Evolutionary conservation across 2,113 vertebrate species (phyloP), one percentile per base, ranked within the genome.

Genomic region (Zonotrichia leucophrys): DNA sequence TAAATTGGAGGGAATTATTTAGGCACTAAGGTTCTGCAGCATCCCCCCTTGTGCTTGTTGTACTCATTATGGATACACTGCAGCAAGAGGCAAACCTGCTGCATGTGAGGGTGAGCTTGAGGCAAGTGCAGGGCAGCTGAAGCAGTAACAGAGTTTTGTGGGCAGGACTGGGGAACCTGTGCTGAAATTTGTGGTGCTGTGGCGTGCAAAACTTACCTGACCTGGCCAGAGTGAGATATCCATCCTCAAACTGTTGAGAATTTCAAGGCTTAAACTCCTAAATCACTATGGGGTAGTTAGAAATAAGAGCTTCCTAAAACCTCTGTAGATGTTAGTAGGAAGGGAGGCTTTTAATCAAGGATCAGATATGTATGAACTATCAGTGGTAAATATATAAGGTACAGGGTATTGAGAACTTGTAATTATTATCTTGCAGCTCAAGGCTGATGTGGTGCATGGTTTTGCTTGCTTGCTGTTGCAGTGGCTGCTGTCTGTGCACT

Each of bases 111-210:
- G 22, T 42, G 46, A 93, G 39, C 1, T 4, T 44, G 25, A 80
- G 55, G 55, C 37, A 85, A 82, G 46, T 0, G 2, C 27, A 60
- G 75, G 70, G 72, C 76, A 70, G 55, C 23, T 77, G 46, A 11
- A 53, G 42, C 39, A 47, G 27, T 27, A 42, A 22, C 21, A 27
- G 53, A 22, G 30, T 62, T 89, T 69, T 78, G 27, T 47, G 30
- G 35, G 11, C 19, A 31, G 55, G 39, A 31, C 12, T 49, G 35
- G 16, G 59, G n/a, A 60, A 22, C 3, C 27, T 79, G 12, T 74
- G 76, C 50, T 55, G 46, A 59, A 64, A 3, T 24, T 30, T 3
- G 5, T 0, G 0, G 15, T 55, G 31, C 17, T 74, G 23, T n/a
- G 55, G 11, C 13, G 17, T 39, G 27, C 3, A 59, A 72, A 70